Evolutionary conservation across 2,113 vertebrate genomes (phyloP), one percentile per base, ranked within the genome.

Genomic region (Gopherus flavomarginatus): DNA sequence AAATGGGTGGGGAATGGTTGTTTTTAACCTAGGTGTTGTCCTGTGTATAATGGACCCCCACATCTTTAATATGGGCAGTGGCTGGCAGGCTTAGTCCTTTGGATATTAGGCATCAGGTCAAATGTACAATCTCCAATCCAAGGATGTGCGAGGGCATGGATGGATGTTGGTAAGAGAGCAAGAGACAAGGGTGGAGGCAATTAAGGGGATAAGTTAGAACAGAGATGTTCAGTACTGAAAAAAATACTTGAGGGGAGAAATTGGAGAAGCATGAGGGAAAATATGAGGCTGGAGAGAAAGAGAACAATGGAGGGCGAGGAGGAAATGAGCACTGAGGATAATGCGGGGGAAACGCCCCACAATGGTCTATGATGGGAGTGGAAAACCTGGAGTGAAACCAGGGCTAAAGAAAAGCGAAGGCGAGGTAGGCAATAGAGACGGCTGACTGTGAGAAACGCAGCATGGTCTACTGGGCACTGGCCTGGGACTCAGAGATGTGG

Each of bases 341-440:
- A 72, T 3, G 11, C 24, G 69, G 16, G n/a, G 19, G 19, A 42
- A 38, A 24, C 13, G 35, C 6, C 59, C 19, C 69, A 38, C n/a
- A 5, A 19, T 22, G 69, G 10, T 35, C 19, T 17, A n/a, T 72
- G 21, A 24, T 38, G 42, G 69, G 69, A 42, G 24, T 62, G 29
- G 69, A 35, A 38, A 69, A 69, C 14, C 35, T n/a, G 17, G 8
- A 19, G 16, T 69, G 6, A 69, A 69, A n/a, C 31, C n/a, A 9
- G 75, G 5, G 3, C 52, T 88, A 81, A 22, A 0, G 1, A 26
- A 95, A 86, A 78, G 31, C 35, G 5, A 31, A 50, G 86, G 53
- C 52, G 78, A 49, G 22, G 17, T 1, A 69, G 90, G 88, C 44
- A 0, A 0, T 56, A 57, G 35, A 0, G 0, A 62, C 4, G 44